Conservation (phyloP, 2,113 vertebrate genomes). For the Ia io region DNA sequence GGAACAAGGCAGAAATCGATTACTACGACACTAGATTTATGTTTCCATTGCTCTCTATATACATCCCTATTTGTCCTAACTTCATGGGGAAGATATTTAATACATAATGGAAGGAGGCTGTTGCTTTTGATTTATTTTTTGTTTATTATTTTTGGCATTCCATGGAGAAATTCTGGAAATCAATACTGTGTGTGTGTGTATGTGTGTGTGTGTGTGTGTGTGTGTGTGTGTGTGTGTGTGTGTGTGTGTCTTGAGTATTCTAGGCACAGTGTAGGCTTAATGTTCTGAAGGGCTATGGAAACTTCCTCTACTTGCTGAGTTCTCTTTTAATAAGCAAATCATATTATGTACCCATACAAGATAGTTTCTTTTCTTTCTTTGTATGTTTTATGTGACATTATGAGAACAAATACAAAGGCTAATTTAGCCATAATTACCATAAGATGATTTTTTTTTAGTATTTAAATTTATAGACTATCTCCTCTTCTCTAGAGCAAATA, state of each 20-base stretch:
- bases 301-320: not conserved
- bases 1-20: slow-evolving; percentile 87
- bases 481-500: not conserved
- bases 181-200: slow-evolving; percentile 77
- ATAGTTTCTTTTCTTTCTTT: slow-evolving; percentile 36
- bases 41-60: slow-evolving; percentile 82
- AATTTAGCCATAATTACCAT: not conserved
- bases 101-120: slow-evolving; percentile 83
- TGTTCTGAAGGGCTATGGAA: not conserved
- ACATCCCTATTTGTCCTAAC: slow-evolving; percentile 86
- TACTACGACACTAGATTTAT: slow-evolving; percentile 84
- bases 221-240: not conserved
- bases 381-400: not conserved
- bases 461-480: not conserved
- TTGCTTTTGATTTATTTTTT: slow-evolving; percentile 85
- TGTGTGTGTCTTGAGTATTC: slow-evolving; percentile 34
- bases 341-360: not conserved
- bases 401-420: not conserved
- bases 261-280: slow-evolving; percentile 46
- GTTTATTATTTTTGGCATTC: slow-evolving; percentile 85
- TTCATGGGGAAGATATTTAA: slow-evolving; percentile 85
- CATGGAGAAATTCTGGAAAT: slow-evolving; percentile 83
- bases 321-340: slow-evolving; percentile 11
- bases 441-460: not conserved
- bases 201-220: slow-evolving; percentile 58